Evolutionary conservation across 2,888 invertebrate genomes (phyloP).

Genomic region (Cremastinae sp.): DNA sequence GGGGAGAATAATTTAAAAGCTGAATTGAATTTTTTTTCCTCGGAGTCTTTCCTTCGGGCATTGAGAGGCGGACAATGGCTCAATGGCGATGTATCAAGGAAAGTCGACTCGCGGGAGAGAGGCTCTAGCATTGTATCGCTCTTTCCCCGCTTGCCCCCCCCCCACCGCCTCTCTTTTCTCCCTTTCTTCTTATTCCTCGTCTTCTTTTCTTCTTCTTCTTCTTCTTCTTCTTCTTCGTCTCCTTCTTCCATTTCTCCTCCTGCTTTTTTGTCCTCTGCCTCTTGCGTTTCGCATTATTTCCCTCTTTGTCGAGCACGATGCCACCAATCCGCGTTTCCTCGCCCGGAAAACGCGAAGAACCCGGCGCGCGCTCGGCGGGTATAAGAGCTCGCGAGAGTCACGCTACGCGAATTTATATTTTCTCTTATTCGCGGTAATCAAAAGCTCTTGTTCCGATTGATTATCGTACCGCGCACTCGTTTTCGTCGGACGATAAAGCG

Average conservation of each 20-base stretch:
- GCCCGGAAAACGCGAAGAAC: constrained; percentile 37
- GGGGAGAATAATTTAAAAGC: constrained; percentile 80
- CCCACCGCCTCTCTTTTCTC: constrained; percentile 61
- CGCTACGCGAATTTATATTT: too few relatives aligned
- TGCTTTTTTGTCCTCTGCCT: constrained; percentile 7
- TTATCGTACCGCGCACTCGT: too few relatives aligned
- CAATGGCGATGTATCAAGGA: constrained; percentile 81
- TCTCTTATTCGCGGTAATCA: too few relatives aligned
- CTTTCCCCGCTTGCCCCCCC: too few relatives aligned
- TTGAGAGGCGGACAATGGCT: constrained; percentile 80
- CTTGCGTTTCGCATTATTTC: constrained; percentile 25
- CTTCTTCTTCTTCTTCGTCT: constrained; percentile 11
- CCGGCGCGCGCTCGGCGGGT: too few relatives aligned
- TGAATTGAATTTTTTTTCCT: constrained; percentile 80
- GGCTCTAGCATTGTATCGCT: constrained; percentile 80
- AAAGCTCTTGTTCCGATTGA: constrained; percentile 6
- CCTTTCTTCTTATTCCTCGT: constrained; percentile 54
- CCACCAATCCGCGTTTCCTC: constrained; percentile 49
- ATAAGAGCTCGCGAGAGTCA: too few relatives aligned
- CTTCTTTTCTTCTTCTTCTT: constrained; percentile 57
- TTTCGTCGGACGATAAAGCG: neutral
- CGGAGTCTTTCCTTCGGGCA: constrained; percentile 80
- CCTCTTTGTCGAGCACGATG: constrained; percentile 50
- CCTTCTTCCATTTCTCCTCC: constrained; percentile 5
- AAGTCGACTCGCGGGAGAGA: constrained; percentile 80